Conservation (phyloP, 2,797 vertebrate genomes). For the Rhinophrynus dorsalis region DNA sequence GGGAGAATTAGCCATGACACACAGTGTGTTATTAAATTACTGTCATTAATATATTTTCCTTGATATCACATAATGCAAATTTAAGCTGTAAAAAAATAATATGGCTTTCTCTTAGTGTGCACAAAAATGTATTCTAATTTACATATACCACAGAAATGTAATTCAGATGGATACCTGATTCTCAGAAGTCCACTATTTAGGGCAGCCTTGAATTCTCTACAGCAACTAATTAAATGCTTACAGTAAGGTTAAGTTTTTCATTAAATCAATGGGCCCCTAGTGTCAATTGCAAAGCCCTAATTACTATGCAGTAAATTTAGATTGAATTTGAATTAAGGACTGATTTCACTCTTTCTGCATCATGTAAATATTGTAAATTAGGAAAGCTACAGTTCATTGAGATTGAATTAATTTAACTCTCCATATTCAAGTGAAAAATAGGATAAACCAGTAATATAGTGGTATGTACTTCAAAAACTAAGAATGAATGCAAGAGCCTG, state of each 20-base stretch:
- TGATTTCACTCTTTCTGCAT: slow-evolving; percentile 76
- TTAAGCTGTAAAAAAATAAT: background rate
- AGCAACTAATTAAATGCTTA: slow-evolving; percentile 82
- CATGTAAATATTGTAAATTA: slow-evolving; percentile 81
- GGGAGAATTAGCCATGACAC: too few species aligned
- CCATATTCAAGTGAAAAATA: too few species aligned
- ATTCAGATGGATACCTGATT: slow-evolving; percentile 76
- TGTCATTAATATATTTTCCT: too few species aligned
- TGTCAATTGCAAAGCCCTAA: slow-evolving; percentile 81
- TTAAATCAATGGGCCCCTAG: slow-evolving; percentile 81
- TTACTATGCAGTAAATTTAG: slow-evolving; percentile 82
- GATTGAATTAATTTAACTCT: slow-evolving; percentile 61
- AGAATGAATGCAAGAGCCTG: too few species aligned
- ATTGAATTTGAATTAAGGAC: slow-evolving; percentile 83
- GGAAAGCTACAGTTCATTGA: slow-evolving; percentile 79
- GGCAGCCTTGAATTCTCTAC: slow-evolving; percentile 67
- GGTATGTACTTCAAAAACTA: too few species aligned
- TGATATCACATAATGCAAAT: too few species aligned
- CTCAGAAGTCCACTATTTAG: slow-evolving; percentile 77
- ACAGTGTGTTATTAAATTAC: too few species aligned
- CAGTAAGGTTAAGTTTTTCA: slow-evolving; percentile 82
- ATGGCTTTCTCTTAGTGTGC: background rate
- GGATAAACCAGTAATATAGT: background rate
- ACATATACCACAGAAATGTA: slow-evolving; percentile 67
- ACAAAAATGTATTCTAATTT: background rate